Evolutionary conservation across 2,888 invertebrate species (phyloP).

Genomic region (Xylophagus ater): DNA sequence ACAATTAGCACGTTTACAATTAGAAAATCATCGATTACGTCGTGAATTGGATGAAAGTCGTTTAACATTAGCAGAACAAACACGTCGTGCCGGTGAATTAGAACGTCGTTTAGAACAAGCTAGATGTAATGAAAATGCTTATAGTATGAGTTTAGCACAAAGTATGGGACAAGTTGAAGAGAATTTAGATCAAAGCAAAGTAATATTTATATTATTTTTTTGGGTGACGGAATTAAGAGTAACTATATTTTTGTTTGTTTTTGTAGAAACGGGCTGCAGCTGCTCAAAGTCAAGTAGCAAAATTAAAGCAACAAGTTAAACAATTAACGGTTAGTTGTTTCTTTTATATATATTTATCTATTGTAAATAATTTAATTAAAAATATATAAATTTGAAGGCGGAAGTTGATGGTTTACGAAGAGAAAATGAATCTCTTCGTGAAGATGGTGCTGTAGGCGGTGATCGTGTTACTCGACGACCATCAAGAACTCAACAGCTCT

Average conservation of each 20-base stretch:
- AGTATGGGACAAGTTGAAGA: conserved; percentile 49
- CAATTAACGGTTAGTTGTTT: conserved; percentile 48
- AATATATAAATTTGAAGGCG: conserved; percentile 31
- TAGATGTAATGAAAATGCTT: conserved; percentile 43
- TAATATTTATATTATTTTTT: conserved; percentile 24
- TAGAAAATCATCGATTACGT: conserved; percentile 40
- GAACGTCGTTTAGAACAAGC: conserved; percentile 44
- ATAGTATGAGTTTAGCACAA: conserved; percentile 44
- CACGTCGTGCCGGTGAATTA: conserved; percentile 42
- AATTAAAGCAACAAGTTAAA: conserved; percentile 59
- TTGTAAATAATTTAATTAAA: not conserved
- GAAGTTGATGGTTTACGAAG: conserved; percentile 42
- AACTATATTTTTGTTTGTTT: conserved; percentile 14
- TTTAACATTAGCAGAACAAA: conserved; percentile 44
- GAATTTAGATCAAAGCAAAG: conserved; percentile 46
- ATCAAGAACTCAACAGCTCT: conserved; percentile 43
- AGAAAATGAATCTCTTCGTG: conserved; percentile 44
- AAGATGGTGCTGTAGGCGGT: conserved; percentile 41
- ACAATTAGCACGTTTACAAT: conserved; percentile 28
- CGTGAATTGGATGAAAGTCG: conserved; percentile 46
- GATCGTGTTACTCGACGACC: conserved; percentile 28
- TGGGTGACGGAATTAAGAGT: not conserved
- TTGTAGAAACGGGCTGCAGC: conserved; percentile 50
- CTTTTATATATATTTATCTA: not conserved
- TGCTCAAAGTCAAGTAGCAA: conserved; percentile 50